Evolutionary conservation across 2,888 invertebrate genomes (phyloP).

Genomic region (Hecatera dysodea): DNA sequence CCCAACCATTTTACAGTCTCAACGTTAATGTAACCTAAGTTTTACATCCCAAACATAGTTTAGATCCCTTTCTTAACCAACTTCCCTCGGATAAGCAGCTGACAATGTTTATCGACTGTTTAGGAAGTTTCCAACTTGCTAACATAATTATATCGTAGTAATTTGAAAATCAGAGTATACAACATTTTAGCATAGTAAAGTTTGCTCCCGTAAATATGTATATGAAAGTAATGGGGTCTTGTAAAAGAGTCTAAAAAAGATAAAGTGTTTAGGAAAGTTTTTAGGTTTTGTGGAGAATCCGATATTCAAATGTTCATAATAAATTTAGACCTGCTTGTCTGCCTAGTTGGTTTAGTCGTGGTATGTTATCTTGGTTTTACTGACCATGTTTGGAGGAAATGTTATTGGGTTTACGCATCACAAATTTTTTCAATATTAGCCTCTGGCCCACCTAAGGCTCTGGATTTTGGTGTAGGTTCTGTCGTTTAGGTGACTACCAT

Average conservation of each 20-base stretch:
- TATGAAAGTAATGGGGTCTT: background rate
- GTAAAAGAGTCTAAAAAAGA: background rate
- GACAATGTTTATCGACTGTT: constrained; percentile 59
- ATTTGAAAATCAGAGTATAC: constrained; percentile 45
- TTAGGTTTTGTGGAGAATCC: too few species aligned
- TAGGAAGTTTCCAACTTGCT: constrained; percentile 42
- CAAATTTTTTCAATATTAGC: too few species aligned
- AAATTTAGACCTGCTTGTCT: too few species aligned
- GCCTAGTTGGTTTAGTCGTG: too few species aligned
- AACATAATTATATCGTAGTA: constrained; percentile 42
- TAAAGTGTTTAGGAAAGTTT: too few species aligned
- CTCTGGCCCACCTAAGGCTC: too few species aligned
- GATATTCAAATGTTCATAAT: too few species aligned
- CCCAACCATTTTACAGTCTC: background rate
- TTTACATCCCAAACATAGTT: constrained; percentile 47
- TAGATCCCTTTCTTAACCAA: constrained; percentile 40
- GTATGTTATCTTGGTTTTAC: too few species aligned
- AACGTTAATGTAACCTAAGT: constrained; percentile 37
- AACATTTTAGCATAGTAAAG: constrained; percentile 27
- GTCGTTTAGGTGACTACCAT: too few species aligned
- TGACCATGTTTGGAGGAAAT: too few species aligned
- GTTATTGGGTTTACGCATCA: background rate
- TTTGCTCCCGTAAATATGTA: constrained; percentile 19
- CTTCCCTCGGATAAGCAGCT: constrained; percentile 51
- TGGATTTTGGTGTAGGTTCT: too few species aligned